Evolutionary conservation across 2,888 invertebrate genomes (phyloP).

Genomic region (Drosophila niveifrons): DNA sequence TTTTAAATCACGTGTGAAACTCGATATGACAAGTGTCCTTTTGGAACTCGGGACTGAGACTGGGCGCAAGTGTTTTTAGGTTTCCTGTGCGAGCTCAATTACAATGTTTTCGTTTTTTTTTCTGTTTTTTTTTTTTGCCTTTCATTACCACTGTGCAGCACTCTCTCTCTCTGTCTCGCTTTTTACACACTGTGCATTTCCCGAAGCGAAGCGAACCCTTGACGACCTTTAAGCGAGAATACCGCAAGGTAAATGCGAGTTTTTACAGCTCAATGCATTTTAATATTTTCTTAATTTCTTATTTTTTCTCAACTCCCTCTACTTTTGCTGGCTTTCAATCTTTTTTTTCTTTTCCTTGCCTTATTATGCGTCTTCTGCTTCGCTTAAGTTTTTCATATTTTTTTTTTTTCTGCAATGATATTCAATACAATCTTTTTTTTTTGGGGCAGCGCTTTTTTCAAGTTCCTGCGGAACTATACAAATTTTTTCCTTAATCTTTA

Average conservation of each 20-base stretch:
- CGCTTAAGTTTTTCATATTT: conserved; percentile 34
- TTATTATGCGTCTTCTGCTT: conserved; percentile 28
- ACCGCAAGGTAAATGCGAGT: conserved; percentile 80
- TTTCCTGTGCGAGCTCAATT: conserved; percentile 85
- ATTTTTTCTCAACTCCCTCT: conserved; percentile 38
- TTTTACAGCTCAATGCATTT: conserved; percentile 76
- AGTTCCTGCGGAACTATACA: conserved; percentile 81
- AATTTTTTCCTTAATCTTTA: conserved; percentile 13
- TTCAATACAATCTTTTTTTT: conserved; percentile 62
- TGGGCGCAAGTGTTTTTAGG: conserved; percentile 80
- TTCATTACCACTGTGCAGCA: conserved; percentile 19
- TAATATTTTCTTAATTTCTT: conserved; percentile 72
- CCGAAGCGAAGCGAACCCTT: background rate
- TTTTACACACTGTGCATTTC: conserved; percentile 11
- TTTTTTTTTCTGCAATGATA: conserved; percentile 73
- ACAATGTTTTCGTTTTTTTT: conserved; percentile 76
- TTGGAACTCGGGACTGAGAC: conserved; percentile 13
- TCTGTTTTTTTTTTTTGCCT: conserved; percentile 35
- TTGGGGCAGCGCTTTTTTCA: conserved; percentile 47
- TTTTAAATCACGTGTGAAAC: conserved; percentile 80
- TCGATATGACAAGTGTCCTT: conserved; percentile 75
- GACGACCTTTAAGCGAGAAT: conserved; percentile 63
- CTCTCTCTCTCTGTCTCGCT: background rate
- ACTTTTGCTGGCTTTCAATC: conserved; percentile 8
- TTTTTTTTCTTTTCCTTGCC: conserved; percentile 30